Evolutionary conservation across 2,797 vertebrate species (phyloP).

Genomic region (Sardinella longiceps): DNA sequence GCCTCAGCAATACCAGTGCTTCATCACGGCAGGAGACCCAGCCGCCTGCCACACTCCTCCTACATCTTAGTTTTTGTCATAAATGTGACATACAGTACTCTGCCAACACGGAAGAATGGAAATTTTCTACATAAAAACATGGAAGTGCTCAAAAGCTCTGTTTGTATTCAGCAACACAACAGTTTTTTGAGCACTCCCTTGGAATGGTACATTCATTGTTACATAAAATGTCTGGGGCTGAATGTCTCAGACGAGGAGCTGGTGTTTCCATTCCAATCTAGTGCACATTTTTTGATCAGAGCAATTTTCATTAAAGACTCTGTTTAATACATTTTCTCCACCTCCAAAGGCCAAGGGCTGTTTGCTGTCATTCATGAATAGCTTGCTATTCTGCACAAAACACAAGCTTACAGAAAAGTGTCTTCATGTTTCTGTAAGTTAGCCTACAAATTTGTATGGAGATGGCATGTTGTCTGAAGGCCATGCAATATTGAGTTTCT

Average conservation of each 20-base stretch:
- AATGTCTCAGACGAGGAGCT: neutral
- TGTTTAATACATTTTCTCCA: neutral
- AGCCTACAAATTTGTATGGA: neutral
- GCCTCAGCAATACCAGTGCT: neutral
- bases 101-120: neutral
- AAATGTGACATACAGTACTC: conserved; percentile 15
- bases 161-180: conserved; percentile 7
- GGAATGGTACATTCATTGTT: conserved; percentile 9
- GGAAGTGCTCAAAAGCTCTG: neutral
- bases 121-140: neutral
- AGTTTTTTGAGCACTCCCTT: too few species aligned
- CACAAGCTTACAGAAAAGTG: neutral
- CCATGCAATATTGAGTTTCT: neutral
- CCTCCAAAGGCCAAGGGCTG: neutral
- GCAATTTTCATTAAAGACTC: neutral
- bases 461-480: neutral
- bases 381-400: neutral
- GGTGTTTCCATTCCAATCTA: neutral
- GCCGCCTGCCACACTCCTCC: neutral
- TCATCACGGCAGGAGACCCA: neutral
- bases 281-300: neutral
- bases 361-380: neutral
- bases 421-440: neutral
- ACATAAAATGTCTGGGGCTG: conserved; percentile 11
- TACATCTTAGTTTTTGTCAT: neutral